phyloP scores from a whole-genome alignment of 2,888 invertebrate genomes.

The Mermis nigrescens region DNA sequence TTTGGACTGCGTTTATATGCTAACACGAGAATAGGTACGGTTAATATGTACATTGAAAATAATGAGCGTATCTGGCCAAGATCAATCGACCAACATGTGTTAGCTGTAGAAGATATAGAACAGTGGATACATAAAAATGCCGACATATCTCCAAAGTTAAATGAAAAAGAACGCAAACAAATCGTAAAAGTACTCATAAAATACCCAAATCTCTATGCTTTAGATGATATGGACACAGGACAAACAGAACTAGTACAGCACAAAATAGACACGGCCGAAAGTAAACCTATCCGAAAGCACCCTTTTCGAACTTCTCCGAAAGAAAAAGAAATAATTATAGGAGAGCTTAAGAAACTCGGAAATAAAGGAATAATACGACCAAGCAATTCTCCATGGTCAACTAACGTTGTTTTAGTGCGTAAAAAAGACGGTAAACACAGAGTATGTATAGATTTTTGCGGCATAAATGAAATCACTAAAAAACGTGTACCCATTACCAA shows the following conservation, averaged over 20 bases:
- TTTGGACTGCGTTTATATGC: no score
- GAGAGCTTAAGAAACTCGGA: not conserved
- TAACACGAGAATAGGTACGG: no score
- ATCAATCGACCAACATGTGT: no score
- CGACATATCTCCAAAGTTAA: not conserved
- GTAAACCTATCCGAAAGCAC: not conserved
- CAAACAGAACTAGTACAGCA: not conserved
- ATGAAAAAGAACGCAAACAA: not conserved
- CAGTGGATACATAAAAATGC: not conserved
- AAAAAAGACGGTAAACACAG: not conserved
- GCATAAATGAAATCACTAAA: not conserved
- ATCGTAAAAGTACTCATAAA: not conserved
- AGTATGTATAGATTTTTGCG: not conserved
- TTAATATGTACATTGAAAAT: no score
- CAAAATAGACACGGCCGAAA: not conserved
- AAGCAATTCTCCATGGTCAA: not conserved
- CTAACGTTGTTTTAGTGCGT: not conserved
- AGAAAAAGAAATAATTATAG: not conserved
- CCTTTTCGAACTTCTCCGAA: not conserved
- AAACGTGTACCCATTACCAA: constrained; percentile 1
- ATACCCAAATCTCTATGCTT: not conserved
- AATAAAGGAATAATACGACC: not conserved
- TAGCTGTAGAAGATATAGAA: no score
- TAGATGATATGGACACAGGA: not conserved
- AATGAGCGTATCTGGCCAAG: no score